Conservation (phyloP, 1,140 invertebrate genomes). For the Zaprionus taronus region DNA sequence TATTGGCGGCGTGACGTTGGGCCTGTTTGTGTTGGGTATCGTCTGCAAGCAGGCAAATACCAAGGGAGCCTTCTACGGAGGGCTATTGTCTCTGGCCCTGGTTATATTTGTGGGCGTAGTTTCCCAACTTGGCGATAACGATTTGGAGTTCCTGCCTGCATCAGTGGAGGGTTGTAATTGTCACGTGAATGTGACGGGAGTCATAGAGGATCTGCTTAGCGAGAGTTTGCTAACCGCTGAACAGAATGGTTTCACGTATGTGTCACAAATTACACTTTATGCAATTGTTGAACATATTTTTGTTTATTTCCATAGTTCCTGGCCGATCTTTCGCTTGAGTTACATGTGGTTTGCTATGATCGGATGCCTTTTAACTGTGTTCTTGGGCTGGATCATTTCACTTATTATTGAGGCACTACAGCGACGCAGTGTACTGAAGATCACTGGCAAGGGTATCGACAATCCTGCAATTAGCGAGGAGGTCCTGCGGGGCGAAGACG, state of each 20-base stretch:
- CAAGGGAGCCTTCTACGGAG: constrained; percentile 86
- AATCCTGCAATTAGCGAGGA: constrained; percentile 61
- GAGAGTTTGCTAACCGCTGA: constrained; percentile 33
- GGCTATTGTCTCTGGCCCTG: constrained; percentile 84
- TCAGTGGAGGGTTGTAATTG: constrained; percentile 84
- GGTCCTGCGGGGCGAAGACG: constrained; percentile 57
- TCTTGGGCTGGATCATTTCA: constrained; percentile 90
- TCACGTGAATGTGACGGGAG: constrained; percentile 82
- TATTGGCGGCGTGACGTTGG: constrained; percentile 93
- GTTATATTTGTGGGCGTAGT: constrained; percentile 85
- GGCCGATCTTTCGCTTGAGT: constrained; percentile 87
- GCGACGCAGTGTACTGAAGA: constrained; percentile 67
- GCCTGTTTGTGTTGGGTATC: constrained; percentile 94
- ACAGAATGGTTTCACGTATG: constrained; percentile 70
- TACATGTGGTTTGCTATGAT: constrained; percentile 90
- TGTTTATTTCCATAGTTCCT: constrained; percentile 68
- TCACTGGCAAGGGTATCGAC: constrained; percentile 85
- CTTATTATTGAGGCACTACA: constrained; percentile 87
- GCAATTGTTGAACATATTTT: not conserved
- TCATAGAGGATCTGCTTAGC: constrained; percentile 42
- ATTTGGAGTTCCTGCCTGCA: constrained; percentile 83
- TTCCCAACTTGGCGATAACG: constrained; percentile 84
- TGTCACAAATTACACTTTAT: not conserved
- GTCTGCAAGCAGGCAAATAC: constrained; percentile 94
- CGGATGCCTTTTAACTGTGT: constrained; percentile 89